Conservation (phyloP, 2,797 vertebrate species). For the Pseudochirops corinnae region DNA sequence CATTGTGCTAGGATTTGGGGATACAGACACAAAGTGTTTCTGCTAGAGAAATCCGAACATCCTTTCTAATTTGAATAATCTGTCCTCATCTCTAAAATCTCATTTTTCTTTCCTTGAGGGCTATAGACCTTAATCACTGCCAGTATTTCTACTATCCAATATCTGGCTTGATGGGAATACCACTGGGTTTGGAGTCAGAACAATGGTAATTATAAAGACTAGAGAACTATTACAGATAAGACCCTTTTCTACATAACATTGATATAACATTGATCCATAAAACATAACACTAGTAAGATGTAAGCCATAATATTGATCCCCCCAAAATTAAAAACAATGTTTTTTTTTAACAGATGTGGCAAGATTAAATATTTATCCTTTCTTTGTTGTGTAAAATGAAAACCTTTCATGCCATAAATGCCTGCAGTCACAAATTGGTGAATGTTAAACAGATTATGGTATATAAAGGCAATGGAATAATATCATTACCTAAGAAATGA, state of each 20-base stretch:
- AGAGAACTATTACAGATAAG: neutral
- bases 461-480: neutral
- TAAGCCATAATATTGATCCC: neutral
- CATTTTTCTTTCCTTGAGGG: neutral
- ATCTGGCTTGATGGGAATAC: neutral
- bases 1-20: neutral
- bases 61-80: neutral
- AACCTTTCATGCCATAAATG: neutral
- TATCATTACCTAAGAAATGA: neutral
- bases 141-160: neutral
- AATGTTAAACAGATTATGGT: neutral
- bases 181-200: neutral
- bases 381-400: neutral
- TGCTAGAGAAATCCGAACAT: neutral
- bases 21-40: neutral
- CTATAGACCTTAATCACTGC: neutral
- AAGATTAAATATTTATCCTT: neutral
- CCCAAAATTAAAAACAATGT: conserved; percentile 22
- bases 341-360: conserved; percentile 28
- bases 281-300: neutral
- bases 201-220: neutral
- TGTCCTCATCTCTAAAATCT: neutral
- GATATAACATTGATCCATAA: neutral
- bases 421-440: neutral
- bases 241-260: neutral